Evolutionary conservation across 2,888 invertebrate species (phyloP).

Genomic region (Heteromyza rotundicornis): DNA sequence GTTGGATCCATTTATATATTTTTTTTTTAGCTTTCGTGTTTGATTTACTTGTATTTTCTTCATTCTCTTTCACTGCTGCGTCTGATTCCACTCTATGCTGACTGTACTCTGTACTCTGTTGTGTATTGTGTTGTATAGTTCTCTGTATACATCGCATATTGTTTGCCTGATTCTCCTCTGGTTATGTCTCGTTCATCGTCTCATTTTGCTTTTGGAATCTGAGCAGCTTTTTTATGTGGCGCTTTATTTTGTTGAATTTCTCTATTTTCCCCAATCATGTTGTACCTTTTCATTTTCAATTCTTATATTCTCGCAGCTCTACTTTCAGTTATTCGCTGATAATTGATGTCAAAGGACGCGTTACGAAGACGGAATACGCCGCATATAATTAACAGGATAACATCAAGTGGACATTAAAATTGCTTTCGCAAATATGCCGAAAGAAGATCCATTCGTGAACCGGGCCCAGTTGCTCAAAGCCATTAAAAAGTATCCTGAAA

Average conservation of each 20-base stretch:
- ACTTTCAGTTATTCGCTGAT: constrained; percentile 62
- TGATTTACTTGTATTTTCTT: constrained; percentile 40
- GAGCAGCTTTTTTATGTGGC: constrained; percentile 37
- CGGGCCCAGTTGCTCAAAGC: constrained; percentile 56
- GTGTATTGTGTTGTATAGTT: not conserved
- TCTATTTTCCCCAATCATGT: constrained; percentile 60
- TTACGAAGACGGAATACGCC: constrained; percentile 6
- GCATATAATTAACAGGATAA: constrained; percentile 5
- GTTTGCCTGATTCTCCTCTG: constrained; percentile 2
- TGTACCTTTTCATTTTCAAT: constrained; percentile 59
- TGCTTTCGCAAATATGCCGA: constrained; percentile 43
- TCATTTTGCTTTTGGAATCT: constrained; percentile 15
- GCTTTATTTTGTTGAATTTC: constrained; percentile 54
- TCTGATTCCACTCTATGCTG: constrained; percentile 18
- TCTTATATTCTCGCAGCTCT: constrained; percentile 61
- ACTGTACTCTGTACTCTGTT: not conserved
- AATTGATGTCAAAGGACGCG: constrained; percentile 62
- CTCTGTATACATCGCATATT: constrained; percentile 22
- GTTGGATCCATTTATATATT: no score
- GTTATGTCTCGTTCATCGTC: not conserved
- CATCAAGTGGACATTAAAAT: not conserved
- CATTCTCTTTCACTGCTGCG: constrained; percentile 48
- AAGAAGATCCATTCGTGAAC: constrained; percentile 58
- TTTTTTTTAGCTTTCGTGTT: constrained; percentile 13
- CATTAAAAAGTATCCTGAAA: constrained; percentile 57